Conservation (phyloP, 2,888 invertebrate genomes). For the Blastobasis lacticolella region DNA sequence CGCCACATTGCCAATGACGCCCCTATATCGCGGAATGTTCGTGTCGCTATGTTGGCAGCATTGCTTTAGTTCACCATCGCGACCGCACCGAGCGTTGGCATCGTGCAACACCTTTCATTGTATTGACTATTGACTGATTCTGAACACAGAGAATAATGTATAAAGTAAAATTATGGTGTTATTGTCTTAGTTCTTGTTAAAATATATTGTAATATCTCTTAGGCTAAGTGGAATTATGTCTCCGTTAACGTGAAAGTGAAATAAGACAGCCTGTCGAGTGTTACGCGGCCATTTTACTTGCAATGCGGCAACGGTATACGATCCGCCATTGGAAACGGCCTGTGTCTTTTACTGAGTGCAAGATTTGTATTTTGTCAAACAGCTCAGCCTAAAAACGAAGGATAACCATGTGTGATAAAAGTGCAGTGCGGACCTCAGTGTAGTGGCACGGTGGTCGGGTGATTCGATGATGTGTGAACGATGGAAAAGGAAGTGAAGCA, state of each 20-base stretch:
- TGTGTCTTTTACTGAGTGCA: conserved; percentile 78
- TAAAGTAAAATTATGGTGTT: conserved; percentile 78
- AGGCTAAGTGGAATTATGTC: conserved; percentile 71
- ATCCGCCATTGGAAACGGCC: conserved; percentile 83
- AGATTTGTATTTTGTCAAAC: conserved; percentile 71
- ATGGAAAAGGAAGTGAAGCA: conserved; percentile 91
- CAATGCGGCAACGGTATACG: conserved; percentile 82
- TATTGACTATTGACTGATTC: conserved; percentile 83
- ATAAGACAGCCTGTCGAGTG: conserved; percentile 69
- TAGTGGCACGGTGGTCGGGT: conserved; percentile 75
- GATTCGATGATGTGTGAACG: conserved; percentile 77
- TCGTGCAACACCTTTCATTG: conserved; percentile 82
- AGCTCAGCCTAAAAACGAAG: conserved; percentile 65
- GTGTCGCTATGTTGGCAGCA: conserved; percentile 51
- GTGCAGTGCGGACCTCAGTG: conserved; percentile 74
- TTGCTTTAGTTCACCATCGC: conserved; percentile 71
- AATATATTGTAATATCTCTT: conserved; percentile 64
- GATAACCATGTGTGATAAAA: conserved; percentile 71
- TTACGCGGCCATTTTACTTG: conserved; percentile 81
- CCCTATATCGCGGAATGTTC: conserved; percentile 58
- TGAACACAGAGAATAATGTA: conserved; percentile 76
- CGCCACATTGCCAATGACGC: conserved; percentile 69
- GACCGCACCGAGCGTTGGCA: conserved; percentile 75
- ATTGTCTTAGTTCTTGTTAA: conserved; percentile 68
- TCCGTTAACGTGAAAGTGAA: conserved; percentile 70